Conservation (phyloP, 35 echinoderm and acorn worm genomes). For the Heliocidaris tuberculata region DNA sequence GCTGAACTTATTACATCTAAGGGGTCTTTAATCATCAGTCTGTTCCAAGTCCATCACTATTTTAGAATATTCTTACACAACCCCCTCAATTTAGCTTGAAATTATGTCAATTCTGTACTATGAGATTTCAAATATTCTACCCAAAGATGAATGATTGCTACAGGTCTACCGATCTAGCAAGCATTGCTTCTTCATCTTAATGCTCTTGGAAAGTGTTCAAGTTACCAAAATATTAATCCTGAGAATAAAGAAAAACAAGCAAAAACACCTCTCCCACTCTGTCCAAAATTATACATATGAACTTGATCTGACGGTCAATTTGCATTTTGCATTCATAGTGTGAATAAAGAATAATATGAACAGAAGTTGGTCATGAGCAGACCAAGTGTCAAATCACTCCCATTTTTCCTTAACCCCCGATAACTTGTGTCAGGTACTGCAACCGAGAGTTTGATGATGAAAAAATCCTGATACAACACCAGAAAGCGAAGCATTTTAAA, state of each 20-base stretch:
- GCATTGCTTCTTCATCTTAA: too few relatives aligned
- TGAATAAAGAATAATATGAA: neutral
- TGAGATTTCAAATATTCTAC: too few relatives aligned
- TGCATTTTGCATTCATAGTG: neutral
- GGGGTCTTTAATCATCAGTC: too few relatives aligned
- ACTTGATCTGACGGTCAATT: neutral
- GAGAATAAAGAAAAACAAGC: neutral
- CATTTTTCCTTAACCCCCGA: constrained; percentile 49
- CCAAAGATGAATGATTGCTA: too few relatives aligned
- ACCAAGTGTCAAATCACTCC: neutral
- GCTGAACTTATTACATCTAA: too few relatives aligned
- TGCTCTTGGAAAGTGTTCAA: too few relatives aligned
- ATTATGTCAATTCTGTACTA: too few relatives aligned
- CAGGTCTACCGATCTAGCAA: too few relatives aligned
- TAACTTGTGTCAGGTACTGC: constrained; percentile 85
- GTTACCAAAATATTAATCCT: too few relatives aligned
- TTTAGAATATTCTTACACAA: too few relatives aligned
- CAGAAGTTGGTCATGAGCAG: neutral
- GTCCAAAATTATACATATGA: neutral
- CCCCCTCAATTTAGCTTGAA: too few relatives aligned
- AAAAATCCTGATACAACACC: constrained; percentile 95
- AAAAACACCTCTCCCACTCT: neutral
- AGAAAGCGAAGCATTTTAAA: constrained; percentile 98
- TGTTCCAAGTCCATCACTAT: too few relatives aligned
- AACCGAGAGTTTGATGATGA: constrained; percentile 99